Base-by-base conservation (phyloP, 2,113 vertebrate species). In the Thunnus thynnus region DNA sequence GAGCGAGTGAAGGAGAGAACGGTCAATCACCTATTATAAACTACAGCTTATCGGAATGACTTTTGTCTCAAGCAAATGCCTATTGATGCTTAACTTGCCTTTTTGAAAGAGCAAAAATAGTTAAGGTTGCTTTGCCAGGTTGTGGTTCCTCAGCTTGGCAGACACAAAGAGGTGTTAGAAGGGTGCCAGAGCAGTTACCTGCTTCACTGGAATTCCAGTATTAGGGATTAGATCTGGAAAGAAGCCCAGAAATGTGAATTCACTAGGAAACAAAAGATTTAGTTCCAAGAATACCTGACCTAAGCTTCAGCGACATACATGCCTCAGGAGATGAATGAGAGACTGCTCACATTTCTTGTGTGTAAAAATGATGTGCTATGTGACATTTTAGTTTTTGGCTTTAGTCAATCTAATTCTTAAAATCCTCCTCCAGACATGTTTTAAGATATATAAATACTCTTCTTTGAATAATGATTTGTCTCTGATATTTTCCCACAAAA, bases 161-260 rank as follows among this genome's bases (percentile, higher is more conserved):
- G 14, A 75, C 14, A 75, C 58, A 74, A 44, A 64, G 66, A 64
- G 16, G 27, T 52, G 52, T 62, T 13, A 30, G 51, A 22, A 41
- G 22, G 66, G 47, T 65, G 62, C 32, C 54, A 54, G 30, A 83
- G 72, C 58, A 50, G n/a, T 76, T 71, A 30, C 32, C 22, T 25
- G n/a, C 32, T 52, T 71, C 54, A 58, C 32, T n/a, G 22, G 18
- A 72, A 58, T 18, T 54, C 36, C 48, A 61, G 55, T 18, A 32
- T 72, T 61, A 36, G 52, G 44, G 2, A 48, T 65, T 47, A 32
- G 36, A 77, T 76, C 58, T 66, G 74, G 61, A 54, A 52, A 32
- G 22, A 46, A 57, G 66, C 54, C 67, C 62, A 83, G 57, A 56
- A 73, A 73, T 62, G 7, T 56, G 57, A 64, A 57, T 70, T 68